Percentiles rank a stretch among this genome's conserved stretches.
Conservation (phyloP, 2,888 invertebrate genomes). For the Notodonta ziczac region DNA sequence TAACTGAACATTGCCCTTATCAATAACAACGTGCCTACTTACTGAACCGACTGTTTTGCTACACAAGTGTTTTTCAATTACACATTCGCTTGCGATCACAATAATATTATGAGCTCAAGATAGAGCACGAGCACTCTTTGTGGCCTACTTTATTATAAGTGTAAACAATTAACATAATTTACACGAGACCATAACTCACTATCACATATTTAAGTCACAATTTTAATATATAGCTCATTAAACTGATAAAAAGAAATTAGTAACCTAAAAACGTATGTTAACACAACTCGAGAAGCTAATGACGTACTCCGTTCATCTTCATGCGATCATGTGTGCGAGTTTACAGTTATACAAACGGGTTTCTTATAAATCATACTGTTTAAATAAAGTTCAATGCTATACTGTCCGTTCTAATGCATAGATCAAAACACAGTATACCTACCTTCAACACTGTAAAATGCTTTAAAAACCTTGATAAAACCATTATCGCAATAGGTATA, state of each 20-base stretch:
- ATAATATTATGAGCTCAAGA: background rate
- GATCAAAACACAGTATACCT: background rate
- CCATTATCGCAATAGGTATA: background rate
- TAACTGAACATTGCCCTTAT: conserved; percentile 35
- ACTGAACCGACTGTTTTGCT: conserved; percentile 16
- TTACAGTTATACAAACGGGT: conserved; percentile 6
- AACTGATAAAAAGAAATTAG: too few relatives aligned
- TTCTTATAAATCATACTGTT: background rate
- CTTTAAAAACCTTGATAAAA: background rate
- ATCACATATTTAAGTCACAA: background rate
- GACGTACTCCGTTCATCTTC: background rate
- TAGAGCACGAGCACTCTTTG: background rate
- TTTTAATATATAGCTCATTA: background rate
- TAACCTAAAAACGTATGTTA: background rate
- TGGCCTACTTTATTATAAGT: background rate
- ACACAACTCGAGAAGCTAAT: background rate
- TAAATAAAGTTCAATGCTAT: conserved; percentile 1
- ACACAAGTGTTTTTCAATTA: conserved; percentile 11
- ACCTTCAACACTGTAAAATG: background rate
- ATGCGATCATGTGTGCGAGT: background rate
- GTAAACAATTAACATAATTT: background rate
- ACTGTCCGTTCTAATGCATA: background rate
- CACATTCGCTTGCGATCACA: background rate
- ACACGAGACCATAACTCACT: background rate
- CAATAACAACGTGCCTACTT: conserved; percentile 13